phyloP scores from a whole-genome alignment of 2,113 vertebrate species.

The Sorex fumeus region DNA sequence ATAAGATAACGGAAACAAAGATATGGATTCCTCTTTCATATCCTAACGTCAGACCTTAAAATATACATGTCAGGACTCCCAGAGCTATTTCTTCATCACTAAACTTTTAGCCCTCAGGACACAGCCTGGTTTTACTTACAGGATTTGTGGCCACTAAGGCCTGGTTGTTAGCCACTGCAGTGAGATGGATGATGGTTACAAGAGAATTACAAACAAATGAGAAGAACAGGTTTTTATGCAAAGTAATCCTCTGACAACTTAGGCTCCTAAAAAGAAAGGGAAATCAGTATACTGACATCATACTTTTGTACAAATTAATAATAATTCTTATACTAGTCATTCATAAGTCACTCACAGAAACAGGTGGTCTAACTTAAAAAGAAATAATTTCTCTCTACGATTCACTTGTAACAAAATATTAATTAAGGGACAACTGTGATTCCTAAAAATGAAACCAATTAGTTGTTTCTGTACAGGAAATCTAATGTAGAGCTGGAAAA shows the following conservation, averaged over 20 bases:
- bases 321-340: not conserved
- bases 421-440: not conserved
- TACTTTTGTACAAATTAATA: not conserved
- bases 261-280: constrained; percentile 92
- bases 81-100: not conserved
- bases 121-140: constrained; percentile 89
- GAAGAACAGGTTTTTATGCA: constrained; percentile 99
- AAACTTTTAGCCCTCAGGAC: not conserved
- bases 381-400: not conserved
- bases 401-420: constrained; percentile 25
- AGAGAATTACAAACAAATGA: constrained; percentile 97
- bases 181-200: constrained; percentile 95
- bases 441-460: not conserved
- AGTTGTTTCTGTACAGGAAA: not conserved
- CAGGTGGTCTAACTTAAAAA: not conserved
- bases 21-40: not conserved
- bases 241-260: constrained; percentile 98
- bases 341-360: not conserved
- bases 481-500: not conserved
- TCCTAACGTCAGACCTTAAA: not conserved
- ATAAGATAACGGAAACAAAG: not conserved
- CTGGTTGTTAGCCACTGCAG: constrained; percentile 95
- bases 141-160: constrained; percentile 95
- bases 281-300: constrained; percentile 70
- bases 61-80: too few species aligned